Percentiles rank a stretch among this genome's conserved stretches.
phyloP scores from a whole-genome alignment of 2,113 vertebrate genomes.

The Neotragus pygmaeus region DNA sequence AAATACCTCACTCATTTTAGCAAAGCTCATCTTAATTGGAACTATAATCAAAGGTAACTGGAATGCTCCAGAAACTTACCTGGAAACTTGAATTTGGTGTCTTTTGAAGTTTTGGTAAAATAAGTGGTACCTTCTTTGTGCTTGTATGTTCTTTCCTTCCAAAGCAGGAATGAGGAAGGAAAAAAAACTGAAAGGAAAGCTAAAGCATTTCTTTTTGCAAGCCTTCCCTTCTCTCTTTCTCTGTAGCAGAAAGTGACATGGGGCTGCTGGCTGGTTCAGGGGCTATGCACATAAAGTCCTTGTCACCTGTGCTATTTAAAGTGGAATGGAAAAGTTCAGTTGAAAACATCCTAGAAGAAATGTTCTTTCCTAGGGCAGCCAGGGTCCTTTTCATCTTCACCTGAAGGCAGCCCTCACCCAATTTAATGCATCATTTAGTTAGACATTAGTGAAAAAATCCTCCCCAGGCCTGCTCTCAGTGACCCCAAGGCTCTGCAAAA shows the following conservation, averaged over 20 bases:
- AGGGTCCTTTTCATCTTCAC: constrained; percentile 63
- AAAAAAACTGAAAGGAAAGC: constrained; percentile 21
- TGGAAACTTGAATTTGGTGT: constrained; percentile 31
- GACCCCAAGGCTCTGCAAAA: constrained; percentile 20
- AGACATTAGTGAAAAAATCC: constrained; percentile 48
- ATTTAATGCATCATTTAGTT: constrained; percentile 66
- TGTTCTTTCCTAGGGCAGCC: constrained; percentile 37
- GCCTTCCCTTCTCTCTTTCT: not conserved
- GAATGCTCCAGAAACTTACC: constrained; percentile 32
- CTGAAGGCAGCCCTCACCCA: constrained; percentile 62
- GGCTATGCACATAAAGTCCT: constrained; percentile 29
- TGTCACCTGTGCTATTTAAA: constrained; percentile 49
- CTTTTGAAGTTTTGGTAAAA: constrained; percentile 58
- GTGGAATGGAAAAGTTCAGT: constrained; percentile 35
- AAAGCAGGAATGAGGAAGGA: not conserved
- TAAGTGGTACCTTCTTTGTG: not conserved
- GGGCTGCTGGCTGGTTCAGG: constrained; percentile 27
- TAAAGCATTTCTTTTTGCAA: not conserved
- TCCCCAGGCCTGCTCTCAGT: not conserved
- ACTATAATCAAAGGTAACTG: constrained; percentile 40
- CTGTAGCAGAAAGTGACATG: constrained; percentile 5
- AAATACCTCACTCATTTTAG: constrained; percentile 31
- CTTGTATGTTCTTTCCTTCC: constrained; percentile 50
- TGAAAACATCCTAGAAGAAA: constrained; percentile 55
- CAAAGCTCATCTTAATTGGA: constrained; percentile 47